These are phyloP conservation scores for Acleris laterana DNA, from an alignment of 2,888 invertebrate species.

Conservation along the genomic window DNA sequence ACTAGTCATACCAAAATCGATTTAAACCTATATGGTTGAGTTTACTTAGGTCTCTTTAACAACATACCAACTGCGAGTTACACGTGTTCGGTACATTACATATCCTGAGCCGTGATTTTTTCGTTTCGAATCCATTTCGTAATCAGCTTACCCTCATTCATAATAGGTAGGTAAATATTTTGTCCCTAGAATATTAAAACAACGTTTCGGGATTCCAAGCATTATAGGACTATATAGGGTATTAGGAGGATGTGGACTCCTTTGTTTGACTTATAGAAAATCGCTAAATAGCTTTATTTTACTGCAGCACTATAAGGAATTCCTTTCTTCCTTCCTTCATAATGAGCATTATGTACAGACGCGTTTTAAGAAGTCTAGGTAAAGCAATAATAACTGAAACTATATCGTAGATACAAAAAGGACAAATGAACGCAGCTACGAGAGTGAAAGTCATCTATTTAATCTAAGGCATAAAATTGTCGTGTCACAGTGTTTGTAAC, in stretches of 20 bases:
- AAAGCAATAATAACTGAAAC: no score
- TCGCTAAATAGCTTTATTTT: neutral
- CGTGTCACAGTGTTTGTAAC: no score
- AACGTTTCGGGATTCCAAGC: constrained; percentile 35
- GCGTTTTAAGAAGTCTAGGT: no score
- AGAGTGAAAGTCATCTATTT: no score
- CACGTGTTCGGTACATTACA: constrained; percentile 39
- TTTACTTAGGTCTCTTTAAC: constrained; percentile 41
- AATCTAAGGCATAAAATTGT: no score
- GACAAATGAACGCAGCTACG: no score
- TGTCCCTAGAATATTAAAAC: constrained; percentile 44
- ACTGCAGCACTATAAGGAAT: no score
- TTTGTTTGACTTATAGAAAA: constrained; percentile 14
- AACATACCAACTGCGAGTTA: constrained; percentile 45
- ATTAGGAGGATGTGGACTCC: constrained; percentile 20
- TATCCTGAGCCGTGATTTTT: constrained; percentile 44
- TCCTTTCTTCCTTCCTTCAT: no score
- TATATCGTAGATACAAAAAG: no score
- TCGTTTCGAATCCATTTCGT: constrained; percentile 41
- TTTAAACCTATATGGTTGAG: constrained; percentile 30
- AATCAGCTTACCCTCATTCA: constrained; percentile 47
- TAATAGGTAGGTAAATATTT: constrained; percentile 41
- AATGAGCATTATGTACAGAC: no score
- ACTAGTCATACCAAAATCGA: constrained; percentile 17
- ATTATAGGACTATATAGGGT: constrained; percentile 27